Conservation (phyloP, 2,797 vertebrate genomes). For the Esox lucius region DNA sequence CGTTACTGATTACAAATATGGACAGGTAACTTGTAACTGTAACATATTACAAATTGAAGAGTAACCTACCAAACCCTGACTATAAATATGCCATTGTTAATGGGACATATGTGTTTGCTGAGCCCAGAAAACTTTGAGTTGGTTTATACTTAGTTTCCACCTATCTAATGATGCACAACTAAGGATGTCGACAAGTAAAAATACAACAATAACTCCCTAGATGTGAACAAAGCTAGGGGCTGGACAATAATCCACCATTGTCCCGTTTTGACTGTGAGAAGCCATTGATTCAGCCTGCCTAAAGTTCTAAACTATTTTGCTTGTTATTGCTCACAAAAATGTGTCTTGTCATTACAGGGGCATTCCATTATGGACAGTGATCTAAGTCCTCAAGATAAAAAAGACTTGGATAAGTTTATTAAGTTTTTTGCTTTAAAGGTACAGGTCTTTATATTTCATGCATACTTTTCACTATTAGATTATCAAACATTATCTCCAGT, state of each 20-base stretch:
- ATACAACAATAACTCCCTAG: too few relatives aligned
- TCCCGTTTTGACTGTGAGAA: background rate
- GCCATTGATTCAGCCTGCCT: background rate
- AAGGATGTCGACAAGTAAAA: too few relatives aligned
- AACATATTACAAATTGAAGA: too few relatives aligned
- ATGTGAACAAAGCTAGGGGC: background rate
- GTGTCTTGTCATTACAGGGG: slow-evolving; percentile 66
- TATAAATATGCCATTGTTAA: too few relatives aligned
- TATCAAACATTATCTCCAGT: background rate
- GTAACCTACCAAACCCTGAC: too few relatives aligned
- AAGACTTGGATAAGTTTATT: slow-evolving; percentile 99
- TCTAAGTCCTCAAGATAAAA: slow-evolving; percentile 96
- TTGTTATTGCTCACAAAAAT: slow-evolving; percentile 25
- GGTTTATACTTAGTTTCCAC: too few relatives aligned
- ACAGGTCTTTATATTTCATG: slow-evolving; percentile 9
- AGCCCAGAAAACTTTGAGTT: too few relatives aligned
- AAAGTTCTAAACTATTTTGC: background rate
- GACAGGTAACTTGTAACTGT: too few relatives aligned
- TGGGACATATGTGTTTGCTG: too few relatives aligned
- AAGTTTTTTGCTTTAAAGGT: slow-evolving; percentile 99
- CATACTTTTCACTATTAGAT: background rate
- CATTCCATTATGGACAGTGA: slow-evolving; percentile 91
- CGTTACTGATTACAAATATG: too few relatives aligned
- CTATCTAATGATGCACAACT: too few relatives aligned
- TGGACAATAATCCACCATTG: background rate